These are phyloP conservation scores for Tichodroma muraria DNA, from an alignment of 2,113 vertebrate species.

Conservation along the genomic window DNA sequence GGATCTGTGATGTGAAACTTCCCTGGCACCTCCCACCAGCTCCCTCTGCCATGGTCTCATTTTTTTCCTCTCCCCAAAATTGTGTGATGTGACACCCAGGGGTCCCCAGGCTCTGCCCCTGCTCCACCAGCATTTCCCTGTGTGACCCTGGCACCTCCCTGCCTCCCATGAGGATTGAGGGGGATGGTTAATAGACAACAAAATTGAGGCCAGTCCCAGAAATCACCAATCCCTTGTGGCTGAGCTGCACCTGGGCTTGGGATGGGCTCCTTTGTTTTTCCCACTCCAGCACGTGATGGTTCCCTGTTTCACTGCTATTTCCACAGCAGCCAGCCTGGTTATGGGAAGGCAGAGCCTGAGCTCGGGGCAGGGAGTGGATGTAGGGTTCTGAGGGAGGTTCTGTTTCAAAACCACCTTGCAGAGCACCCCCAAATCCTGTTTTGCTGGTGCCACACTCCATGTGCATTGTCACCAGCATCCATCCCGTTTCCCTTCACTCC, in stretches of 20 bases:
- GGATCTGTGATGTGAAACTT: neutral
- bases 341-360: neutral
- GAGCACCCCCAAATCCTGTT: neutral
- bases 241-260: neutral
- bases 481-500: neutral
- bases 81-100: no score
- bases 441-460: fast-evolving
- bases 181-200: no score
- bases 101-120: neutral
- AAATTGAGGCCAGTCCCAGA: fast-evolving
- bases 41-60: fast-evolving
- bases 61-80: neutral
- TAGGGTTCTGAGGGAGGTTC: neutral
- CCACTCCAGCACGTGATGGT: fast-evolving
- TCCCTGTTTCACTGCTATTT: neutral
- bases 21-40: neutral
- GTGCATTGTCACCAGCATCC: fast-evolving
- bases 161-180: neutral
- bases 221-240: fast-evolving
- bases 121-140: neutral
- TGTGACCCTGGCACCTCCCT: neutral
- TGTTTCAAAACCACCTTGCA: neutral
- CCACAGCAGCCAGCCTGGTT: neutral
- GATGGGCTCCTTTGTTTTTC: neutral
- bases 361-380: neutral